phyloP scores from a whole-genome alignment of 2,113 vertebrate genomes.

The Pachyramphus minor region DNA sequence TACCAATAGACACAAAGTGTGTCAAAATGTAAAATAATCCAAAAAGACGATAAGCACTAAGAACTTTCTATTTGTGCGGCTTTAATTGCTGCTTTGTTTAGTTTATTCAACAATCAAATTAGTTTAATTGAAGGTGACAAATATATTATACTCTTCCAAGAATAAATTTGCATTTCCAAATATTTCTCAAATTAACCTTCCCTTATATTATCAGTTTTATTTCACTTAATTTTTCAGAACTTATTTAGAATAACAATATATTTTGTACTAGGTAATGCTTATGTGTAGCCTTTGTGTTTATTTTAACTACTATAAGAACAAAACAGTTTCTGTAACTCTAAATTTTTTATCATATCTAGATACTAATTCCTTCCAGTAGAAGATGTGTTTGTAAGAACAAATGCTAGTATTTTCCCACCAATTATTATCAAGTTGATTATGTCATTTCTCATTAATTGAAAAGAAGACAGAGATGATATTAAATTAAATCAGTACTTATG shows the following conservation, averaged over 20 bases:
- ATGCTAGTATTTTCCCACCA: not conserved
- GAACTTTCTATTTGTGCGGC: not conserved
- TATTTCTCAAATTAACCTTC: not conserved
- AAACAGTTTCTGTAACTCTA: not conserved
- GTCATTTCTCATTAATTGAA: not conserved
- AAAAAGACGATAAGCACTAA: not conserved
- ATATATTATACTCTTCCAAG: not conserved
- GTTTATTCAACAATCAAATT: not conserved
- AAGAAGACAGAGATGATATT: fast-evolving
- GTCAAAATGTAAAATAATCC: not conserved
- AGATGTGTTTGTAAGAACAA: not conserved
- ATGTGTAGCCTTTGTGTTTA: not conserved
- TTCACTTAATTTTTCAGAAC: not conserved
- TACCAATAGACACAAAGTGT: not conserved
- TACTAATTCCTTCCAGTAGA: not conserved
- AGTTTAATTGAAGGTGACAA: slow-evolving; percentile 17
- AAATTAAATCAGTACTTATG: not conserved
- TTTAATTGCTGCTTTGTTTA: not conserved
- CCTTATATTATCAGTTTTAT: not conserved
- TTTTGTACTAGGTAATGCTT: not conserved
- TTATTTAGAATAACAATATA: not conserved
- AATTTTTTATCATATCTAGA: not conserved
- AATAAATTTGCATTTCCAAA: not conserved
- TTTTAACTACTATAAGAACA: not conserved
- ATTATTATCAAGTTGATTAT: not conserved